Base-by-base conservation (phyloP, 2,888 invertebrate species). In the Hirtodrosophila cameraria region DNA sequence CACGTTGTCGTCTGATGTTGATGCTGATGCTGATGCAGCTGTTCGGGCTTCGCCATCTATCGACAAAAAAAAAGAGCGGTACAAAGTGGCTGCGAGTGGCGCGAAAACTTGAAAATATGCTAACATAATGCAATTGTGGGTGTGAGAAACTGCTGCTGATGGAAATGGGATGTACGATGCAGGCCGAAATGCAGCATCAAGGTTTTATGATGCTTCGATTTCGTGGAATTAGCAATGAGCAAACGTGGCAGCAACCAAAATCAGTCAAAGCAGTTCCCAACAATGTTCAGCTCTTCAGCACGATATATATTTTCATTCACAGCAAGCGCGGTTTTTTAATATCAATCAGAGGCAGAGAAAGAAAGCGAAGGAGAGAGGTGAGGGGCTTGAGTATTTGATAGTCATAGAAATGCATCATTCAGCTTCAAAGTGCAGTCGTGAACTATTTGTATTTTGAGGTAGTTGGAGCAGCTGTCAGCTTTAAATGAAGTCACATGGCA, bases 221-320 rank as follows among this genome's bases (percentile, higher is more conserved):
- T 84, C 87, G 86, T 87, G 87, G 86, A 84, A 88, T 88, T 84
- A 84, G 83, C 86, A 86, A 87, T 79, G 82, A 86, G 59, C 41
- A 36, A 52, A 57, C 59, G 59, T 59, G 53, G 63, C 50, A 49
- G 43, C 39, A 46, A 35, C 45, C 30, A 30, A 33, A 53, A 46
- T 30, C 58, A 52, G 36, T 46, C 50, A 42, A 31, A 39, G 23
- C 28, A 30, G 28, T 35, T 49, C 28, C 48, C 43, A 12, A 3
- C 30, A 52, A n/a, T n/a, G 13, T 31, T 23, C 38, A 50, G 45
- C 33, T 50, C 46, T 39, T 30, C 58, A 49, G 57, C 35, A 52
- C 68, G 39, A 74, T 74, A 67, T 73, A 64, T 66, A 68, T 75
- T 74, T 65, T 46, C 62, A 52, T 68, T 60, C 75, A n/a, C n/a